Base-by-base conservation (phyloP, 2,797 vertebrate genomes). In the Crypturellus tataupa region DNA sequence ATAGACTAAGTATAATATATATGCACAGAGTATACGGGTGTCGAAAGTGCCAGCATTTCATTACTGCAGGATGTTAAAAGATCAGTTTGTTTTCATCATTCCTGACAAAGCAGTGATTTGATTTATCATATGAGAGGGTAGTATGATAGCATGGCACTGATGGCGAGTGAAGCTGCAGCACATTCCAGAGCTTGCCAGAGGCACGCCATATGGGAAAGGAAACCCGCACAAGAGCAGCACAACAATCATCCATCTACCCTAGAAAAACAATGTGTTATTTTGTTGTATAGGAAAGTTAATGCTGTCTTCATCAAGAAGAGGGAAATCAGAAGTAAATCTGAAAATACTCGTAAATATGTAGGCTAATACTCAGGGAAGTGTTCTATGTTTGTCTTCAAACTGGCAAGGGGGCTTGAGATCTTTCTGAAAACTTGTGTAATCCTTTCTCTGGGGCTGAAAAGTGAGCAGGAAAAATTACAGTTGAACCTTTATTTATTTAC, bases 151-250 rank as follows among this genome's bases (percentile, higher is more conserved):
- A 67, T 23, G 20, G 35, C 80, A 70, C n/a, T 92, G 88, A 91
- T 51, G 46, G 67, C 85, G 68, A 94, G 12, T 35, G 55, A 94
- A 94, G 46, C 37, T 76, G 44, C 55, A 65, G 51, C 58, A 58
- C 63, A 75, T 94, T 46, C 82, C 77, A 83, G 55, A 96, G 82
- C 58, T 94, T 89, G 87, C 82, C 83, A 95, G 83, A 85, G 86
- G 88, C 94, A 88, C 24, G 40, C 77, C 84, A 88, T 84, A 92
- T 94, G 91, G 84, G 85, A 60, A 4, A 76, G 12, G 35, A 87
- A 80, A 42, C 24, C 42, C 82, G 20, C 2, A 4, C 33, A 92
- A 70, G 11, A 51, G 56, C 78, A 31, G 70, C 35, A 73, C 13
- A 10, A 31, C n/a, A 12, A 39, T 25, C 10, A 62, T 12, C 7